phyloP scores from a whole-genome alignment of 2,797 vertebrate genomes.

The Coluber constrictor region DNA sequence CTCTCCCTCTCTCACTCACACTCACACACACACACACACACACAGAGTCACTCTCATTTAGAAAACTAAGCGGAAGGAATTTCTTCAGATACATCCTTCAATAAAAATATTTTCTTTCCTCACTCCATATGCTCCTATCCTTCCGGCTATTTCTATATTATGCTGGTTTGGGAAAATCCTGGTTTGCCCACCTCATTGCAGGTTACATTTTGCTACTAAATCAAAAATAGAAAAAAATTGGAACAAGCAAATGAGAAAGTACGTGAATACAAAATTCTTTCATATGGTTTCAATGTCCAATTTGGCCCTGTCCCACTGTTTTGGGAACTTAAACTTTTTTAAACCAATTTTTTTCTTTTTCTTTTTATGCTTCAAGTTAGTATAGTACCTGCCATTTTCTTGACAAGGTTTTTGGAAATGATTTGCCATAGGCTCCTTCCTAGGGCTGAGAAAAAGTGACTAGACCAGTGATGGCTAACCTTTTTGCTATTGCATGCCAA shows the following conservation, averaged over 20 bases:
- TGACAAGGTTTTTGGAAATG: background rate
- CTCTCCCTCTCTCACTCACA: background rate
- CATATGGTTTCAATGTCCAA: background rate
- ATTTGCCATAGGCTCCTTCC: background rate
- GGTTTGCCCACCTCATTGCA: background rate
- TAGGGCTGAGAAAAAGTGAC: background rate
- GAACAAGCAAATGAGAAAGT: background rate
- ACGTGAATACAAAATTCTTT: background rate
- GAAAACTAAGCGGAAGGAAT: background rate
- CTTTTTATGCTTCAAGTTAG: background rate
- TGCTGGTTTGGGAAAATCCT: background rate
- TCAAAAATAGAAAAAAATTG: background rate
- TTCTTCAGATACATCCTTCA: background rate
- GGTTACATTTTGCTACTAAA: background rate
- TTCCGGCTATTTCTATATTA: background rate
- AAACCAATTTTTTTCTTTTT: background rate
- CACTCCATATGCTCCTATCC: background rate
- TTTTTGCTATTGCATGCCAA: too few relatives aligned
- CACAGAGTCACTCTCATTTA: background rate
- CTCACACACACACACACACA: background rate
- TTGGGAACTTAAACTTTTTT: background rate
- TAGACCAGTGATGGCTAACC: background rate
- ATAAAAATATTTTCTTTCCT: background rate
- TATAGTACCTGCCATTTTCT: background rate
- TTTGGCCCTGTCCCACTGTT: background rate